Conservation (phyloP, 2,888 invertebrate species). For the Troides helena region DNA sequence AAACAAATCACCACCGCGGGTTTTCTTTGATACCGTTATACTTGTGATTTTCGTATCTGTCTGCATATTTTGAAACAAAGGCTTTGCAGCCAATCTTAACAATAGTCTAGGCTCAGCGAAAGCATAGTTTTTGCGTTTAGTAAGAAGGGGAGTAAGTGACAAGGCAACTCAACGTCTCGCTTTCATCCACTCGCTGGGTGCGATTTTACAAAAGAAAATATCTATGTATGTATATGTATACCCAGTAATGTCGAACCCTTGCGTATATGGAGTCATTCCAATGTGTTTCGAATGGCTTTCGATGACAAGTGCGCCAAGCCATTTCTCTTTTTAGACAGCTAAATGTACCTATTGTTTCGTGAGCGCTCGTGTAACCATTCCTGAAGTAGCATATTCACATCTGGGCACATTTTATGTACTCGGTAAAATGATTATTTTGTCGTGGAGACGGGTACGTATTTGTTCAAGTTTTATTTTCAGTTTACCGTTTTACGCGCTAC, state of each 20-base stretch:
- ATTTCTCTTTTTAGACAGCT: slow-evolving; percentile 71
- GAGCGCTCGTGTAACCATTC: slow-evolving; percentile 49
- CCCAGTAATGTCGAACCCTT: slow-evolving; percentile 53
- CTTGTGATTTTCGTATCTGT: slow-evolving; percentile 46
- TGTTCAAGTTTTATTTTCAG: slow-evolving; percentile 2
- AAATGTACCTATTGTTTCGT: slow-evolving; percentile 73
- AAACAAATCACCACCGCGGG: slow-evolving; percentile 33
- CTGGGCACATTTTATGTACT: slow-evolving; percentile 38
- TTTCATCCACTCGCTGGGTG: slow-evolving; percentile 72
- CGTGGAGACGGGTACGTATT: slow-evolving; percentile 10
- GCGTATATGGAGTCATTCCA: slow-evolving; percentile 59
- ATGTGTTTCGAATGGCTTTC: slow-evolving; percentile 74
- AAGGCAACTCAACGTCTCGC: slow-evolving; percentile 66
- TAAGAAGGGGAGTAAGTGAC: slow-evolving; percentile 64
- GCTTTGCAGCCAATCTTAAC: slow-evolving; percentile 66
- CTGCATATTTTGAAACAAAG: slow-evolving; percentile 61
- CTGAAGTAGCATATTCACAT: slow-evolving; percentile 47
- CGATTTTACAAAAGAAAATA: slow-evolving; percentile 65
- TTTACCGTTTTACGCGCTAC: slow-evolving; percentile 13
- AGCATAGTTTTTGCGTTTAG: slow-evolving; percentile 69
- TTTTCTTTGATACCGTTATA: slow-evolving; percentile 33
- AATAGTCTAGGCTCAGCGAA: slow-evolving; percentile 62
- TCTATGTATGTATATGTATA: slow-evolving; percentile 43
- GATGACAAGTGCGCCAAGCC: slow-evolving; percentile 72
- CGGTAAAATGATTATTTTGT: slow-evolving; percentile 40